These are phyloP conservation scores for Ranitomeya imitator DNA, from an alignment of 2,113 vertebrate genomes.

Conservation along the genomic window DNA sequence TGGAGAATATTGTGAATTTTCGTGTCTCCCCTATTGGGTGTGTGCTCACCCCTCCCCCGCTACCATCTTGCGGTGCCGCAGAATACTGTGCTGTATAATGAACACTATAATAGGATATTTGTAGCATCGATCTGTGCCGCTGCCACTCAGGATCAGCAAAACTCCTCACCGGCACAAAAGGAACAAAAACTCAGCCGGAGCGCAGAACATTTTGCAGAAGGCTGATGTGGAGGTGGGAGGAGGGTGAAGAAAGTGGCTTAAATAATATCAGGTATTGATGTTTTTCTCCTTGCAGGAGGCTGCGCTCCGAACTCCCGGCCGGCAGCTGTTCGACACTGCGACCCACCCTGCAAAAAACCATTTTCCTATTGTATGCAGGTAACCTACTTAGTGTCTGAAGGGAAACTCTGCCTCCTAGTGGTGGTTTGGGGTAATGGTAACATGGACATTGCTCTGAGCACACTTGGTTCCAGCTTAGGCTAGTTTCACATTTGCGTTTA, in stretches of 20 bases:
- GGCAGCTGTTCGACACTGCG: slow-evolving; percentile 81
- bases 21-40: background rate
- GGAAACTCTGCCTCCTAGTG: slow-evolving; percentile 4
- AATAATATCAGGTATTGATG: slow-evolving; percentile 9
- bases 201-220: background rate
- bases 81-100: background rate
- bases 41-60: background rate
- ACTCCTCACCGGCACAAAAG: background rate
- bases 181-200: background rate
- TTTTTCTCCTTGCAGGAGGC: slow-evolving; percentile 80
- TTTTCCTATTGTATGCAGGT: slow-evolving; percentile 98
- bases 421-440: background rate
- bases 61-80: background rate
- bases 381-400: slow-evolving; percentile 58
- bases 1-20: too few species aligned
- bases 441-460: background rate
- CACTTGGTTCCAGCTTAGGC: background rate
- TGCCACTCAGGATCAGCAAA: background rate
- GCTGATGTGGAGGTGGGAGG: background rate
- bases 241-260: background rate
- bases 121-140: background rate
- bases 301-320: slow-evolving; percentile 83
- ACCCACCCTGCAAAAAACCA: slow-evolving; percentile 89
- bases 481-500: too few species aligned
- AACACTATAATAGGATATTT: background rate